phyloP scores from a whole-genome alignment of 1,140 invertebrate genomes.

The Harpegnathos saltator region DNA sequence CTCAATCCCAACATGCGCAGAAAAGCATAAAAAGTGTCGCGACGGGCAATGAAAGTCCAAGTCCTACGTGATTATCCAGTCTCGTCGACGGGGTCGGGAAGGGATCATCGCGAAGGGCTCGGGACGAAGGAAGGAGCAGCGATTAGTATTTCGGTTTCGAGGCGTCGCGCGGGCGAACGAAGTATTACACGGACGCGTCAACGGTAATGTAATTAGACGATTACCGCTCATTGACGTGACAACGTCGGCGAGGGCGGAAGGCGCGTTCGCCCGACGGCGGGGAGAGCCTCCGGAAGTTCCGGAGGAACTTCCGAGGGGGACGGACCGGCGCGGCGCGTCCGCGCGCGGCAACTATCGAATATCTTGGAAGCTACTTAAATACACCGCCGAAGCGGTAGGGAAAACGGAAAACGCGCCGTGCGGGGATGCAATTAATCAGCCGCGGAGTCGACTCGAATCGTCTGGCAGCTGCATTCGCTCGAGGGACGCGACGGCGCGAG shows the following conservation, averaged over 20 bases:
- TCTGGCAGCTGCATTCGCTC: neutral
- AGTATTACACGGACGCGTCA: neutral
- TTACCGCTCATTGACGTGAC: conserved; percentile 9
- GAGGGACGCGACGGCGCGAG: no score
- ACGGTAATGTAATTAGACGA: conserved; percentile 20
- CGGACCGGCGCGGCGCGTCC: neutral
- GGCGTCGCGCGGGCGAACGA: no score
- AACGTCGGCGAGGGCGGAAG: neutral
- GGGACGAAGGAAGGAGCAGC: no score
- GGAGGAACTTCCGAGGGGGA: neutral
- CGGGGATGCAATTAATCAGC: conserved; percentile 3
- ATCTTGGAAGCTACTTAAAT: conserved; percentile 24
- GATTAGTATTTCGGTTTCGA: no score
- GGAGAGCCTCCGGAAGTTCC: no score
- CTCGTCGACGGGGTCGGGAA: no score
- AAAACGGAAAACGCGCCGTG: neutral
- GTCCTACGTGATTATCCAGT: no score
- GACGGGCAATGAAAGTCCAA: no score
- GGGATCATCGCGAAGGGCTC: no score
- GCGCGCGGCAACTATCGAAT: conserved; percentile 4
- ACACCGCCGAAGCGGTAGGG: neutral
- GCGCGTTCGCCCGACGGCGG: no score
- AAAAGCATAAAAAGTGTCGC: no score
- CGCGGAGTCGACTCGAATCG: neutral
- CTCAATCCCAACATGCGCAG: no score